Evolutionary conservation across 2,113 vertebrate species (phyloP).

Genomic region (Pterocles gutturalis): DNA sequence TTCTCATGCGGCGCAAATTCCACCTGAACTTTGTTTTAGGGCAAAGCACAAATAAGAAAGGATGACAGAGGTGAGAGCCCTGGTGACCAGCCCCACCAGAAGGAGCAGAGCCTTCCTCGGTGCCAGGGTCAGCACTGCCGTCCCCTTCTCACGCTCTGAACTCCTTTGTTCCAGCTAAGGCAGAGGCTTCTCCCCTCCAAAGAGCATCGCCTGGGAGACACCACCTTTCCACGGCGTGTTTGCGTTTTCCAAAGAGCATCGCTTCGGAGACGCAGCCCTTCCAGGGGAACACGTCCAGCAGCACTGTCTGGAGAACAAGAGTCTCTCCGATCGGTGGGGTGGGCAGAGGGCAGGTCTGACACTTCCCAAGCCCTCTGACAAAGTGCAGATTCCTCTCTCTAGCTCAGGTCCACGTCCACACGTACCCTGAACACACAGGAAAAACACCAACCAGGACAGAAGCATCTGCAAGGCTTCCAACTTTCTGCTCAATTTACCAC

Average conservation of each 20-base stretch:
- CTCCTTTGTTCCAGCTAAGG: background rate
- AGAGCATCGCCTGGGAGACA: slow-evolving; percentile 22
- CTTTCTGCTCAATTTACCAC: background rate
- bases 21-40: background rate
- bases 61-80: background rate
- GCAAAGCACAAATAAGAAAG: background rate
- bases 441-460: background rate
- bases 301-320: background rate
- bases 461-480: background rate
- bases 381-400: background rate
- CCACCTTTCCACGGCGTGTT: background rate
- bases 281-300: background rate
- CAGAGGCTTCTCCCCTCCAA: background rate
- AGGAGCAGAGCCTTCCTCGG: background rate
- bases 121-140: fast-evolving
- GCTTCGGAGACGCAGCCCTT: background rate
- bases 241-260: background rate
- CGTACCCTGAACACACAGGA: background rate
- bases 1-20: background rate
- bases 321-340: background rate
- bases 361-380: background rate
- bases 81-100: background rate
- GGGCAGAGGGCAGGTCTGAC: background rate
- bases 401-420: fast-evolving
- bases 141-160: background rate